Conservation (phyloP, 2,888 invertebrate genomes). For the Idaea straminata region DNA sequence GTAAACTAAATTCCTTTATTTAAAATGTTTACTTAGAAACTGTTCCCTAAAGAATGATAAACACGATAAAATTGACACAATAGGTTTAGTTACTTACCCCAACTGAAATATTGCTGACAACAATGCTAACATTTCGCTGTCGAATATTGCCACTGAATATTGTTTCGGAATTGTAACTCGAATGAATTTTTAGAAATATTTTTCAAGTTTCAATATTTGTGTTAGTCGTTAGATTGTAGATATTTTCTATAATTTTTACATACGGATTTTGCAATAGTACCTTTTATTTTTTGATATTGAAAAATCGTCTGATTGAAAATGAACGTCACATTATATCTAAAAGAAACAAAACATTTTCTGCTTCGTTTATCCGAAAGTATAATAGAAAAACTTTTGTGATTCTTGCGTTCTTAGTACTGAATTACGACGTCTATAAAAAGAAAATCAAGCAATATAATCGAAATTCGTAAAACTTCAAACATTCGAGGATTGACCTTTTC, state of each 20-base stretch:
- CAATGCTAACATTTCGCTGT: neutral
- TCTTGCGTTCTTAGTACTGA: neutral
- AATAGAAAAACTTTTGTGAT: neutral
- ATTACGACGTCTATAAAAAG: slow-evolving; percentile 16
- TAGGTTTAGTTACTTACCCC: neutral
- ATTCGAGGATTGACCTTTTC: slow-evolving; percentile 21
- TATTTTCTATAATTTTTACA: too few species aligned
- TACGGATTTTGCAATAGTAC: too few species aligned
- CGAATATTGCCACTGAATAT: neutral
- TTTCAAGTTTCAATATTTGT: neutral
- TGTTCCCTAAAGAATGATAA: neutral
- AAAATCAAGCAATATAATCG: slow-evolving; percentile 26
- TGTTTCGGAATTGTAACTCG: neutral
- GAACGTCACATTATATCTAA: neutral
- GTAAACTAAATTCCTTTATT: too few species aligned
- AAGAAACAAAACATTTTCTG: neutral
- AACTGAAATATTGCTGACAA: neutral
- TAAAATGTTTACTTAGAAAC: neutral
- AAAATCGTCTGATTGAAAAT: neutral
- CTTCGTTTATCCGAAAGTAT: neutral
- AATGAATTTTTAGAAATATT: neutral
- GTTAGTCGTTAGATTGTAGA: too few species aligned
- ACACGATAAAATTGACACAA: neutral
- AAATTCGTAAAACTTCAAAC: slow-evolving; percentile 22
- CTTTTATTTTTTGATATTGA: neutral